Evolutionary conservation across 1,140 invertebrate genomes (phyloP).

Genomic region (Eueides isabella): DNA sequence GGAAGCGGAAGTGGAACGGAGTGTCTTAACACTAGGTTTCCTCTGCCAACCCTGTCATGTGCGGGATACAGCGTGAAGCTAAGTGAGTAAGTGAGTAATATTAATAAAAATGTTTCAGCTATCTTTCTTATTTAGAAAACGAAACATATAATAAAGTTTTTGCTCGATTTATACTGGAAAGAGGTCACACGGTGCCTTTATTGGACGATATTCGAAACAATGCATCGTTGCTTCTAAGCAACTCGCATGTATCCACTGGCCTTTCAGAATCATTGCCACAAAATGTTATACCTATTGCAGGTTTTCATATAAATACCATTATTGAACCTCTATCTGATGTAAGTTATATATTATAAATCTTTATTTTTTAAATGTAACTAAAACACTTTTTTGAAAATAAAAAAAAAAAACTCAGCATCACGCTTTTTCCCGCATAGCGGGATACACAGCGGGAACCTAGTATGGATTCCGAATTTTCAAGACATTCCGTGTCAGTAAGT

Average conservation of each 20-base stretch:
- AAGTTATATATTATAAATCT: slow-evolving; percentile 22
- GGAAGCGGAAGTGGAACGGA: too few species aligned
- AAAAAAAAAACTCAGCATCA: too few species aligned
- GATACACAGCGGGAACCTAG: too few species aligned
- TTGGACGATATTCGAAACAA: slow-evolving; percentile 41
- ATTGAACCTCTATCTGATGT: slow-evolving; percentile 47
- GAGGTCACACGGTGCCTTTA: slow-evolving; percentile 21
- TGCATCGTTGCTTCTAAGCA: slow-evolving; percentile 45
- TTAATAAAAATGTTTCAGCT: background rate
- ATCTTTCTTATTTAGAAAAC: slow-evolving; percentile 14
- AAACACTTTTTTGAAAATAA: too few species aligned
- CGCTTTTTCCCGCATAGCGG: too few species aligned
- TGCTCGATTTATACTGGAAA: slow-evolving; percentile 26
- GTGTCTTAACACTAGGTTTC: too few species aligned
- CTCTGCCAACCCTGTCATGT: too few species aligned
- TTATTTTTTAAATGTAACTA: too few species aligned
- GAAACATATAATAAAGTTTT: slow-evolving; percentile 28
- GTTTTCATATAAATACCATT: slow-evolving; percentile 46
- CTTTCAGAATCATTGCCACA: slow-evolving; percentile 38
- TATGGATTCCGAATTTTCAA: too few species aligned
- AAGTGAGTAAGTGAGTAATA: too few species aligned
- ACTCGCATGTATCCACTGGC: slow-evolving; percentile 44
- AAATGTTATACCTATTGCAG: slow-evolving; percentile 48
- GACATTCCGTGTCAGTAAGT: too few species aligned
- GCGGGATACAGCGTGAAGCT: too few species aligned